Evolutionary conservation across 2,113 vertebrate genomes (phyloP), one percentile per base, ranked within the genome.

Genomic region (Amazona vittata): DNA sequence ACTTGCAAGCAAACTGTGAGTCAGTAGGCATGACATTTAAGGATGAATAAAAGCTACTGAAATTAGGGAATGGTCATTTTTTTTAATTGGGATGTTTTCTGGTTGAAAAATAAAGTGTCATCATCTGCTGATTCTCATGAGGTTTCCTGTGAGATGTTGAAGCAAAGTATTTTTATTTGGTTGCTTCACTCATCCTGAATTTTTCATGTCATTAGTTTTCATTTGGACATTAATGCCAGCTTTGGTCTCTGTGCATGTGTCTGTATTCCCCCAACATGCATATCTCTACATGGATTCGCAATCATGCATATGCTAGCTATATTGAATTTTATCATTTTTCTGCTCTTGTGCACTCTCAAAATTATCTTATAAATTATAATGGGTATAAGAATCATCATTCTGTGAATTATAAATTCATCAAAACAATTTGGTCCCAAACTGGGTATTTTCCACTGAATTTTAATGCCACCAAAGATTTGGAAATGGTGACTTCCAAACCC

Each of bases 1-100:
- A 35, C 46, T 39, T 77, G 76, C 68, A 62, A 89, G 91, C 74
- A 67, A 88, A 73, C 65, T 49, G 64, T 96, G 95, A 95, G 65
- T 93, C 96, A 95, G 76, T 3, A n/a, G 60, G 10, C 11, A 22
- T 89, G 92, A 89, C 90, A 92, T 97, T 94, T 94, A n/a, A 16
- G 63, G 21, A 68, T 82, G 57, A 44, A 85, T 55, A 39, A 77
- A 2, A 5, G 7, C 50, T 4, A 50, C 64, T 33, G 76, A 50
- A 81, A 70, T 80, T 31, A 64, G 76, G 64, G 64, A 93, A 83
- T 3, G 60, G 83, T 33, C 64, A 6, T 25, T 86, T 21, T 24
- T 71, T 21, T 35, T 24, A 76, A 68, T 62, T 68, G 43, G 19
- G 29, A 0, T 74, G 16, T 83, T 89, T 90, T 79, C 47, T 81